Evolutionary conservation across 1,140 invertebrate species (phyloP).

Genomic region (Rhyzopertha dominica): DNA sequence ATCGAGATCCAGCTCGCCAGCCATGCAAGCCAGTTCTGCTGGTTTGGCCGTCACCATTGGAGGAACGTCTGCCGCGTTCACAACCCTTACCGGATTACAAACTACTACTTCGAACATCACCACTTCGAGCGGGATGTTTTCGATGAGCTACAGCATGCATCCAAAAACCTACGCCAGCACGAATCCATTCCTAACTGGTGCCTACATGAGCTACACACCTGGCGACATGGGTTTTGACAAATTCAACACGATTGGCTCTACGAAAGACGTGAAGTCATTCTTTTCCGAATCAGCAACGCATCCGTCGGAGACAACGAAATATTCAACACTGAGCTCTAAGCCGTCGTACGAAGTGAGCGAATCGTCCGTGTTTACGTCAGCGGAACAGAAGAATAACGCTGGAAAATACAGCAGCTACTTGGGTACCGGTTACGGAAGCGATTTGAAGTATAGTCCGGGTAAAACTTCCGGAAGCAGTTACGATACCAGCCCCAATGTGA

Average conservation of each 20-base stretch:
- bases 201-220: conserved; percentile 49
- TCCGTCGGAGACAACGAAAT: conserved; percentile 29
- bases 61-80: conserved; percentile 41
- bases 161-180: conserved; percentile 49
- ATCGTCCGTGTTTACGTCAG: conserved; percentile 19
- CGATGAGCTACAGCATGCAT: conserved; percentile 33
- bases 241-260: conserved; percentile 36
- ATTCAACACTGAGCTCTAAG: conserved; percentile 31
- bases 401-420: conserved; percentile 35
- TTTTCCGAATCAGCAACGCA: conserved; percentile 33
- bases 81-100: conserved; percentile 38
- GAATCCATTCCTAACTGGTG: conserved; percentile 53
- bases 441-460: conserved; percentile 26
- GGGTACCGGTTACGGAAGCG: conserved; percentile 14
- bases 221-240: conserved; percentile 36
- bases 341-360: conserved; percentile 22
- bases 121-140: conserved; percentile 31
- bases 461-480: conserved; percentile 21
- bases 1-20: conserved; percentile 43
- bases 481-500: conserved; percentile 19
- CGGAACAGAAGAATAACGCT: conserved; percentile 14
- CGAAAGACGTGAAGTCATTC: conserved; percentile 39
- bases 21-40: conserved; percentile 54
- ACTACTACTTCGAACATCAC: conserved; percentile 42
- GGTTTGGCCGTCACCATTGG: conserved; percentile 54